These are phyloP conservation scores for Xenopus borealis DNA, from an alignment of 2,113 vertebrate species.

Conservation along the genomic window DNA sequence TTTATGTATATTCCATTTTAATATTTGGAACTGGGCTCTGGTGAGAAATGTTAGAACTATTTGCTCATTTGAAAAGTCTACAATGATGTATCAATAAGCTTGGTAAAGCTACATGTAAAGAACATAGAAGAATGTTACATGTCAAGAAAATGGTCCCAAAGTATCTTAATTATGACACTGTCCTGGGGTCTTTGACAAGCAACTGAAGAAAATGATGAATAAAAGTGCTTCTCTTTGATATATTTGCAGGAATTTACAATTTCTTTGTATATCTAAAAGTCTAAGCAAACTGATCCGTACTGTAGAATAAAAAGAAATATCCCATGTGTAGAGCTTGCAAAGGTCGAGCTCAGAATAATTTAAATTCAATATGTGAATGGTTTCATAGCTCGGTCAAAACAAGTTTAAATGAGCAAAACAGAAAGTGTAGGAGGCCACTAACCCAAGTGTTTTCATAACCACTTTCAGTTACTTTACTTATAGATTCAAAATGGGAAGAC, in stretches of 20 bases:
- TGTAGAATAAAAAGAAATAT: constrained; percentile 3
- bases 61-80: too few species aligned
- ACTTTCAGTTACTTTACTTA: constrained; percentile 12
- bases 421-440: neutral
- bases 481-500: neutral
- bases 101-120: neutral
- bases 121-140: constrained; percentile 1
- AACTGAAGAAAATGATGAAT: constrained; percentile 8
- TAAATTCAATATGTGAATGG: constrained; percentile 12
- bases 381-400: constrained; percentile 5
- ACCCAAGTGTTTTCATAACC: neutral
- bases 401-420: neutral
- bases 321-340: constrained; percentile 4
- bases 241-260: neutral
- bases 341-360: constrained; percentile 19
- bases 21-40: too few species aligned
- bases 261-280: neutral
- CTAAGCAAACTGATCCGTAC: constrained; percentile 7
- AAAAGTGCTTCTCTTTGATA: neutral
- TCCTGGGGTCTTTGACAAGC: neutral
- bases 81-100: too few species aligned
- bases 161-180: constrained; percentile 5
- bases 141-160: neutral
- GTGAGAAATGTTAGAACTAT: too few species aligned
- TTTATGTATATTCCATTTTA: too few species aligned